These are phyloP conservation scores for Calliopsis andreniformis DNA, from an alignment of 1,140 invertebrate genomes.

Conservation along the genomic window DNA sequence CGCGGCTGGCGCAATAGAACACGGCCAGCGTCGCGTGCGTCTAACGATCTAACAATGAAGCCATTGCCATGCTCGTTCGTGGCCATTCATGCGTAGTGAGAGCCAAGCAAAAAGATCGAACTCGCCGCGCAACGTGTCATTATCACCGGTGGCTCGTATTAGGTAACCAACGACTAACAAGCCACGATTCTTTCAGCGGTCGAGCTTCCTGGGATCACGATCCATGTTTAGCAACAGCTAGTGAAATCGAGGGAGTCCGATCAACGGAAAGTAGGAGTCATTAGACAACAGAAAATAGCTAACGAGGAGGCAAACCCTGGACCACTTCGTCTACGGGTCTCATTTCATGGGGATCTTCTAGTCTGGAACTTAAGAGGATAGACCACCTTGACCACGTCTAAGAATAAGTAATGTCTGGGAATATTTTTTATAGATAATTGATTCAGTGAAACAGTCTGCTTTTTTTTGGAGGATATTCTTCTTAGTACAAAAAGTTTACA, in stretches of 20 bases:
- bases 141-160: constrained; percentile 37
- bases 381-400: too few relatives aligned
- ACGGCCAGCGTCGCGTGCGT: neutral
- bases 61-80: constrained; percentile 20
- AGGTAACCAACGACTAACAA: constrained; percentile 25
- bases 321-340: neutral
- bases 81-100: constrained; percentile 19
- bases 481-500: too few relatives aligned
- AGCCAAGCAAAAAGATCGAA: neutral
- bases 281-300: constrained; percentile 33
- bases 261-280: neutral
- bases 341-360: too few relatives aligned
- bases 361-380: too few relatives aligned
- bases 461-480: too few relatives aligned
- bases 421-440: too few relatives aligned
- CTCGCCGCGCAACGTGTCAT: constrained; percentile 18
- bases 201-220: constrained; percentile 31
- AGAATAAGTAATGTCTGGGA: too few relatives aligned
- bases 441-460: too few relatives aligned
- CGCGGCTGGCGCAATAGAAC: too few relatives aligned
- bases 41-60: constrained; percentile 6
- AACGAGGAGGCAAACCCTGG: constrained; percentile 5
- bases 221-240: constrained; percentile 31
- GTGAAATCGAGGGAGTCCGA: constrained; percentile 36
- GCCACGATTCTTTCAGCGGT: constrained; percentile 14